Base-by-base conservation (phyloP, 2,888 invertebrate species). In the Hemistola chrysoprasaria region DNA sequence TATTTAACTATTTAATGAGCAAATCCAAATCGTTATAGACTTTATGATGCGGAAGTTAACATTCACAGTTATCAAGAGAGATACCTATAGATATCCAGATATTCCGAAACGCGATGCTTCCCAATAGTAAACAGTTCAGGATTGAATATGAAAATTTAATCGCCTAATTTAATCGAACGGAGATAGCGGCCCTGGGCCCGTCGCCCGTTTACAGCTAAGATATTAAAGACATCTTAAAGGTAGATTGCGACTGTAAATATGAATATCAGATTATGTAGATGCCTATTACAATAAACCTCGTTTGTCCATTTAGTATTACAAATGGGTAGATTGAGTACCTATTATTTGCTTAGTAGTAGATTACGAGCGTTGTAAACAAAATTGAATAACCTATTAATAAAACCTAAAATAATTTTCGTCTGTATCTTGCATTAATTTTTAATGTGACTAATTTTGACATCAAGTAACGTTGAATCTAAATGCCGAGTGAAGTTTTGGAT, bases 131-230 rank as follows among this genome's bases (percentile, higher is more conserved):
- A 91, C 91, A 91, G 90, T 88, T 90, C 91, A 92, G 92, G 92
- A 93, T 93, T 93, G 93, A 93, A 93, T 93, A 93, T 93, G 92
- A 93, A 93, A 93, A 91, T 92, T 93, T 93, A 93, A 93, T 93
- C 90, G 90, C 90, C 90, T 91, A 91, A 91, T 92, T 91, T 91
- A 90, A 91, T 91, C 90, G 90, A 90, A 90, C 88, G 82, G 71
- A 74, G 71, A 75, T 79, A 77, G 72, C 65, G 50, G 41, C 40
- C 33, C 31, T 5, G 55, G 60, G n/a, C n/a, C 16, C 16, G 4
- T 16, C 16, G 16, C 60, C 56, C 62, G 62, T 62, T 65, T 64
- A 55, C 68, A 56, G 62, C 50, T 71, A 67, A 71, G 65, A 70
- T 78, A 78, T 76, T 65, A 72, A 60, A 65, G 56, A 53, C 59